A percentile compares a stretch with the other conserved stretches of the same genome.
These are phyloP conservation scores for Pollenia labialis DNA, from an alignment of 2,888 invertebrate genomes.

Conservation along the genomic window DNA sequence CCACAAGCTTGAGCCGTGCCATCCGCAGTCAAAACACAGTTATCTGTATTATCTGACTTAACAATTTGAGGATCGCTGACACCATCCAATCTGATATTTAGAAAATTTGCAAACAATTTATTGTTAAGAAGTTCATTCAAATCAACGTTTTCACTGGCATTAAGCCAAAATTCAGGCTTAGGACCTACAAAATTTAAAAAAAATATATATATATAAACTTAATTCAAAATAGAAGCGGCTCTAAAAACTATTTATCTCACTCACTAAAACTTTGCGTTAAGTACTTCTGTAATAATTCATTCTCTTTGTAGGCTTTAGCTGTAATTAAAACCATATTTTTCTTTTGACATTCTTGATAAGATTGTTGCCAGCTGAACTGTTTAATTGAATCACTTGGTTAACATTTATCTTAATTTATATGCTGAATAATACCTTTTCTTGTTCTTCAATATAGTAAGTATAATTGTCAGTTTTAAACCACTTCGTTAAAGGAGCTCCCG, in stretches of 20 bases:
- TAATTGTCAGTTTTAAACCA: conserved; percentile 69
- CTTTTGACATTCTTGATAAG: conserved; percentile 59
- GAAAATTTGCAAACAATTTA: conserved; percentile 31
- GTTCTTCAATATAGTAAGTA: conserved; percentile 62
- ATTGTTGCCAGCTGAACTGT: conserved; percentile 60
- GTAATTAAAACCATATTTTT: conserved; percentile 52
- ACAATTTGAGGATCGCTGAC: conserved; percentile 32
- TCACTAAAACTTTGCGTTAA: conserved; percentile 51
- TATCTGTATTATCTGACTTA: conserved; percentile 50
- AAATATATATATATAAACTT: background rate
- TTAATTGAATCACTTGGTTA: background rate
- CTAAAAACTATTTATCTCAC: background rate
- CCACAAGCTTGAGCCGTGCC: conserved; percentile 58
- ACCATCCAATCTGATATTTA: conserved; percentile 55
- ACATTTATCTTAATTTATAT: background rate
- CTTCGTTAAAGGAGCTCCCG: conserved; percentile 62
- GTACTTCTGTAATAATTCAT: conserved; percentile 45
- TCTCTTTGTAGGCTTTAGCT: conserved; percentile 37
- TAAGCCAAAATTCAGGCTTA: conserved; percentile 64
- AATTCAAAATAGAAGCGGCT: too few relatives aligned
- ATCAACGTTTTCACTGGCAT: conserved; percentile 47
- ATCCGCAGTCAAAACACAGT: conserved; percentile 58
- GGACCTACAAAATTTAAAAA: conserved; percentile 27
- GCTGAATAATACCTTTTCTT: conserved; percentile 38
- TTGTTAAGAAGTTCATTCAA: conserved; percentile 41